Evolutionary conservation across 2,888 invertebrate genomes (phyloP).

Genomic region (Trachelus stipa): DNA sequence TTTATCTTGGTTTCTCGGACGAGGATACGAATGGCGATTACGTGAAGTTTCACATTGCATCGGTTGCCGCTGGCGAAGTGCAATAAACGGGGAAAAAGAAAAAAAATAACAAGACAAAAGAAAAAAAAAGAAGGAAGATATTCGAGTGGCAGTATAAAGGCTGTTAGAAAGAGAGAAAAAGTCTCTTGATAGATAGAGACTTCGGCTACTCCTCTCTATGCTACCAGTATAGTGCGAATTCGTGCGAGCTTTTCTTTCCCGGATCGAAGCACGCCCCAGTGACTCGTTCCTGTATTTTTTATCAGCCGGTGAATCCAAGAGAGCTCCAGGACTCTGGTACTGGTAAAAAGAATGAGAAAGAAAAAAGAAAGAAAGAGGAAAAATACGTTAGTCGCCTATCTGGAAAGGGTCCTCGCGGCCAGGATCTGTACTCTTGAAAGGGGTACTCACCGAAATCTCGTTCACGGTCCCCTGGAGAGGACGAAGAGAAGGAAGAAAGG

Average conservation of each 20-base stretch:
- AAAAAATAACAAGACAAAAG: not conserved
- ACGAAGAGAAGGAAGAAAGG: not conserved
- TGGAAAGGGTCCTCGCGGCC: no score
- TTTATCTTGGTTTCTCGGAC: slow-evolving; percentile 39
- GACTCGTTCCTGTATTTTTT: slow-evolving; percentile 32
- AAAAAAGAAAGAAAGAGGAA: not conserved
- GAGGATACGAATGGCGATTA: slow-evolving; percentile 49
- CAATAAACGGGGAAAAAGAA: not conserved
- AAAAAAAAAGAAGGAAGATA: no score
- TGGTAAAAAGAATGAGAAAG: not conserved
- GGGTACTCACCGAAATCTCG: no score
- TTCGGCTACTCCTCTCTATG: no score
- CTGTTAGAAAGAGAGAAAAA: no score
- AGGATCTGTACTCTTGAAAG: no score
- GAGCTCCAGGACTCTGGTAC: no score
- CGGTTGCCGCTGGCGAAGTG: slow-evolving; percentile 6
- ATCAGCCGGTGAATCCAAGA: slow-evolving; percentile 1
- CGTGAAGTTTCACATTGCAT: slow-evolving; percentile 24
- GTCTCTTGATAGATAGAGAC: no score
- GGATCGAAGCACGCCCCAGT: slow-evolving; percentile 39
- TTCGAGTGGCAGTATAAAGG: no score
- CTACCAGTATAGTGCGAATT: no score
- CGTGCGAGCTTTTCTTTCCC: slow-evolving; percentile 8
- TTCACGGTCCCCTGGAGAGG: no score
- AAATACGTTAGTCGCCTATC: no score